Evolutionary conservation across 2,797 vertebrate genomes (phyloP).

Genomic region (Squalus acanthias): DNA sequence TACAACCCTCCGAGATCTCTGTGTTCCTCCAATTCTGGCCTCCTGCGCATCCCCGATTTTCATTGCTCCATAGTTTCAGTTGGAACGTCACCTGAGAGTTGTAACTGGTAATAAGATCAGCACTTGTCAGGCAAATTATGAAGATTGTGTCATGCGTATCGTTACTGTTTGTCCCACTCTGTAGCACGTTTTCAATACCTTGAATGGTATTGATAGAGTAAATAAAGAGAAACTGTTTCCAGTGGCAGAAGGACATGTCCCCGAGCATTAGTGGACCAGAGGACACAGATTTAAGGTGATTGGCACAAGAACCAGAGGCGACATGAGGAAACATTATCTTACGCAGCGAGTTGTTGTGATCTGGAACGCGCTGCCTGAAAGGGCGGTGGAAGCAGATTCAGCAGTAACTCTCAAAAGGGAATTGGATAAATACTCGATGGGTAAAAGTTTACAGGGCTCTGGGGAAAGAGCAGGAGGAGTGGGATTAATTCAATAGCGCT

Average conservation of each 20-base stretch:
- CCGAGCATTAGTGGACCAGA: background rate
- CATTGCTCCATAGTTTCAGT: background rate
- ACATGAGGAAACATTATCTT: background rate
- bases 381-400: background rate
- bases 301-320: background rate
- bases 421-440: background rate
- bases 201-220: background rate
- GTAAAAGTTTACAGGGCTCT: background rate
- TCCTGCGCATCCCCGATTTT: too few species aligned
- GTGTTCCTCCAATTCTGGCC: too few species aligned
- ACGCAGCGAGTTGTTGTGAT: slow-evolving; percentile 5
- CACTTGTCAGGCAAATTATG: background rate
- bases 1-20: too few species aligned
- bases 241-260: background rate
- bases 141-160: background rate
- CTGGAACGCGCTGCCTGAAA: background rate
- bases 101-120: background rate
- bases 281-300: background rate
- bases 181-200: background rate
- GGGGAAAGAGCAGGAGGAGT: background rate
- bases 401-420: background rate
- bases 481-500: background rate
- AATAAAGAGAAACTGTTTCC: background rate
- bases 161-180: background rate
- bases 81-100: background rate